Evolutionary conservation across 2,113 vertebrate genomes (phyloP).

Genomic region (Morone chrysops): DNA sequence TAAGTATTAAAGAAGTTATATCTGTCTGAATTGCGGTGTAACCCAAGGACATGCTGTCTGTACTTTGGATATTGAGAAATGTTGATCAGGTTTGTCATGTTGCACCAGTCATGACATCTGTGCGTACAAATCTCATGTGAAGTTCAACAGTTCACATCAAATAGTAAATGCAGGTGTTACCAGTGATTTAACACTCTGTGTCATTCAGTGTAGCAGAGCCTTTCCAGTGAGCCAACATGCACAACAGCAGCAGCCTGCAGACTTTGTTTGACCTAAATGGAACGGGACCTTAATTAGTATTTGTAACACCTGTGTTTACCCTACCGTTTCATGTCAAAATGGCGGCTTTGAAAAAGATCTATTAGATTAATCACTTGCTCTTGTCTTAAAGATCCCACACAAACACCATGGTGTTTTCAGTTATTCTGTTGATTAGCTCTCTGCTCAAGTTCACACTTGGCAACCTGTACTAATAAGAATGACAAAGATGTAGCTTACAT

Average conservation of each 20-base stretch:
- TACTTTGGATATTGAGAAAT: neutral
- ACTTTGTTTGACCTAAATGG: too few relatives aligned
- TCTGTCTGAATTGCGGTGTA: neutral
- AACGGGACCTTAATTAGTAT: too few relatives aligned
- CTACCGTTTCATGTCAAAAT: too few relatives aligned
- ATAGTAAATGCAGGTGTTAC: too few relatives aligned
- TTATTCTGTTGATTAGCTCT: neutral
- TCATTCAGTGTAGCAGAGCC: too few relatives aligned
- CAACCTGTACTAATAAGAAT: neutral
- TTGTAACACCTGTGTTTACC: too few relatives aligned
- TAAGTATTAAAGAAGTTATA: neutral
- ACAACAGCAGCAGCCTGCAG: too few relatives aligned
- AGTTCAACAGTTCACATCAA: too few relatives aligned
- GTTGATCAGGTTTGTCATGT: conserved; percentile 24
- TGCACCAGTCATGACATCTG: neutral
- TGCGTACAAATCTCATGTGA: too few relatives aligned
- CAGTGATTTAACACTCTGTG: too few relatives aligned
- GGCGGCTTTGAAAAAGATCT: too few relatives aligned
- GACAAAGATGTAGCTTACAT: neutral
- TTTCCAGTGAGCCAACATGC: too few relatives aligned
- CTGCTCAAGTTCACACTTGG: neutral
- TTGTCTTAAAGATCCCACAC: neutral
- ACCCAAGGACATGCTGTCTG: neutral
- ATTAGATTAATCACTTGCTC: neutral
- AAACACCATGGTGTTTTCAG: neutral